Percentiles rank a stretch among this genome's conserved stretches.
phyloP scores from a whole-genome alignment of 2,888 invertebrate genomes.

The Xiphydria camelus region DNA sequence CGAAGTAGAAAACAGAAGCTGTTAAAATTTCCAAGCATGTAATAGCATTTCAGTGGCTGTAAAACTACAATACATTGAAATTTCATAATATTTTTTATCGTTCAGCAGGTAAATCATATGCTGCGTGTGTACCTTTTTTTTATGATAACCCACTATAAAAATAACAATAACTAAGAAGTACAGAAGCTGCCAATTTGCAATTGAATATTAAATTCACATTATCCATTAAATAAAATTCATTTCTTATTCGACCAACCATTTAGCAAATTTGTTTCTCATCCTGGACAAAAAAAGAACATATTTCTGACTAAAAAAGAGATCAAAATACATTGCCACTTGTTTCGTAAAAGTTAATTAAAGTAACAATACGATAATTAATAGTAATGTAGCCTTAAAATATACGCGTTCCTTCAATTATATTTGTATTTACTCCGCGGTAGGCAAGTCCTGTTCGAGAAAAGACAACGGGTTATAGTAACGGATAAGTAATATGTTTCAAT shows the following conservation, averaged over 20 bases:
- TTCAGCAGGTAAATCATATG: too few relatives aligned
- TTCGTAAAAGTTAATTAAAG: constrained; percentile 55
- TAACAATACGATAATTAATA: constrained; percentile 55
- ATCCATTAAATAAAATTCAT: constrained; percentile 17
- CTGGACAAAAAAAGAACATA: constrained; percentile 56
- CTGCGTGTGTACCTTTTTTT: too few relatives aligned
- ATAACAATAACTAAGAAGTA: constrained; percentile 48
- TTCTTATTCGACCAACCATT: constrained; percentile 19
- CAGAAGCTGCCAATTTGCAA: constrained; percentile 54
- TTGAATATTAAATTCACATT: constrained; percentile 35
- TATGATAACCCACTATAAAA: constrained; percentile 19
- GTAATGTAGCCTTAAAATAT: constrained; percentile 28
- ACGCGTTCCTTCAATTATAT: constrained; percentile 5
- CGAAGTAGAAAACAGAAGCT: too few relatives aligned
- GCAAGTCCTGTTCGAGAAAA: constrained; percentile 47
- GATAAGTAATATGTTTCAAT: constrained; percentile 23
- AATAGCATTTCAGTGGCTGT: constrained; percentile 14
- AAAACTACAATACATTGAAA: too few relatives aligned
- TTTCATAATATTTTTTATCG: too few relatives aligned
- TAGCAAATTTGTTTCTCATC: constrained; percentile 45
- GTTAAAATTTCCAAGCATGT: too few relatives aligned
- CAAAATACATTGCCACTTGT: constrained; percentile 71
- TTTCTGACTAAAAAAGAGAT: constrained; percentile 76
- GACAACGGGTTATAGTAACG: constrained; percentile 42
- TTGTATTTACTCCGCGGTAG: constrained; percentile 45